Conservation (phyloP, 1,140 invertebrate genomes). For the Chrysopa pallens region DNA sequence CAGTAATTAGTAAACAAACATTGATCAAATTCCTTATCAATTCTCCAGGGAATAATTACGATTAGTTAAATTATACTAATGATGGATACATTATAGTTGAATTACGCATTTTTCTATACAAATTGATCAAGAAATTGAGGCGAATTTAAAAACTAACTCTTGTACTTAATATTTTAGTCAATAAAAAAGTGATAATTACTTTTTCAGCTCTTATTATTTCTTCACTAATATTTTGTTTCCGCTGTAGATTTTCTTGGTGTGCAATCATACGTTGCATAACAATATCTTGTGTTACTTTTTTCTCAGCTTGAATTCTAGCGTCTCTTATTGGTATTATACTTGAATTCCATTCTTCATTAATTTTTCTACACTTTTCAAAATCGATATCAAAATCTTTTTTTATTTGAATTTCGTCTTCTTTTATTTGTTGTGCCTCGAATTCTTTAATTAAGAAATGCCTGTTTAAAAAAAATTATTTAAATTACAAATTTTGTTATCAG, state of each 20-base stretch:
- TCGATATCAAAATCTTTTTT: background rate
- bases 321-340: background rate
- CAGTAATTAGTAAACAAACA: too few species aligned
- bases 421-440: background rate
- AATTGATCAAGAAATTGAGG: too few species aligned
- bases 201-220: background rate
- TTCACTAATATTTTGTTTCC: background rate
- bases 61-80: too few species aligned
- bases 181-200: background rate
- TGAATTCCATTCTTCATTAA: background rate
- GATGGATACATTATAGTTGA: too few species aligned
- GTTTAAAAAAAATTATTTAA: too few species aligned
- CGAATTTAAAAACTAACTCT: too few species aligned
- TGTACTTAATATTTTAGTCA: too few species aligned
- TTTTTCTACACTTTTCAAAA: background rate
- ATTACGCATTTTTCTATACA: too few species aligned
- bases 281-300: background rate
- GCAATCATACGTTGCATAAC: background rate
- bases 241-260: background rate
- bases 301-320: background rate
- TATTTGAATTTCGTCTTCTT: background rate
- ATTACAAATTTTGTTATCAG: too few species aligned
- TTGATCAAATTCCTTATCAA: too few species aligned
- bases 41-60: too few species aligned
- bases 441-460: too few species aligned